Evolutionary conservation across 2,797 vertebrate species (phyloP), one percentile per base, ranked within the genome.

Genomic region (Remorina albescens): DNA sequence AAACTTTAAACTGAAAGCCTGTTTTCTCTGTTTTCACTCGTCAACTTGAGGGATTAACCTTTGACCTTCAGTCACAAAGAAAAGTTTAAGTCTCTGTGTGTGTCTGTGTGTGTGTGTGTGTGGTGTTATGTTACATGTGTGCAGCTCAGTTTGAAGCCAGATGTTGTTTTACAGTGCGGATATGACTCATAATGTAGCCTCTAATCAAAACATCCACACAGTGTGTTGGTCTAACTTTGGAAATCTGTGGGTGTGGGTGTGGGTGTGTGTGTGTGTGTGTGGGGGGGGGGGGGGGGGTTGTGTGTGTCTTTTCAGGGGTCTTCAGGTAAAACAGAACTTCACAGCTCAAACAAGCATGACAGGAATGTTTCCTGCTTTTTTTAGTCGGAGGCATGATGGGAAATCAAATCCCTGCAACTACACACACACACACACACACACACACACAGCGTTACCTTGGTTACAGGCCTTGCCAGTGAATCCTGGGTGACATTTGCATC

Each of bases 391-490:
- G 46, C 64, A 67, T 76, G 63, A 82, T 71, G 77, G 59, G 19
- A 80, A 73, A 71, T 78, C 11, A 37, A 37, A 74, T 23, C n/a
- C 70, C 19, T 34, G 21, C 58, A 37, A 28, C 41, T 0, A n/a
- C n/a, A n/a, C n/a, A 57, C 47, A 55, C 53, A 58, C 18, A 34
- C 23, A 36, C 55, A 50, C 32, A 55, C 36, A 67, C 30, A 80
- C 39, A 64, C 51, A 72, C 42, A 67, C 8, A 58, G 0, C 0
- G 69, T 88, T 95, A 98, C 97, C 97, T 93, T 97, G 97, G 84
- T 94, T 98, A 91, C 97, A 98, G 64, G 96, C 95, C 89, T 98
- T 99, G 53, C 97, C 97, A 0, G 93, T 94, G 91, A 95, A 98
- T 83, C 97, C 97, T 0, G 93, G 88, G 37, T 94, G 91, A 86